Evolutionary conservation across 2,888 invertebrate species (phyloP), one percentile per base, ranked within the genome.

Genomic region (Gibbula magus): DNA sequence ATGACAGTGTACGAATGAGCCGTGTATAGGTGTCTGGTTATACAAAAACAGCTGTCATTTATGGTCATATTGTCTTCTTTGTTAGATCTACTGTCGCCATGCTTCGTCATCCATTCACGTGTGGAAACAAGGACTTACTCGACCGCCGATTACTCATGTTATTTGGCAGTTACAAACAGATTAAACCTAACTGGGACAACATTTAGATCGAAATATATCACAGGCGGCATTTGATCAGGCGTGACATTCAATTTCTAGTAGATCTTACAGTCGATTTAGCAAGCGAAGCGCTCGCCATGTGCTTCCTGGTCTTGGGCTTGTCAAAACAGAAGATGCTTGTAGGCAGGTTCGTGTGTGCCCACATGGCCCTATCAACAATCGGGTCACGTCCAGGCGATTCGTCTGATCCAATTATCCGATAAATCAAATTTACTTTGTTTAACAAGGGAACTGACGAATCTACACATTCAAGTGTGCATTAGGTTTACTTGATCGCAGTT

Each of bases 11-110:
- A 7, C 2, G 35, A 70, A 70, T n/a, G 13, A 70, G 70, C 20
- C 35, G 35, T 70, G 10, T 35, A 39, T 20, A 32, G 35, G 8
- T n/a, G 29, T 35, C 35, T 70, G 35, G 8, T 70, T 25, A 35
- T 70, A 35, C 20, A 70, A 70, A 70, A 70, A 70, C 70, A 29
- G 70, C 70, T 70, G 70, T 70, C 70, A 70, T 35, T 70, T 70
- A 35, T 39, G 39, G 70, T 70, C 70, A 70, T 45, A 45, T 70
- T 70, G 70, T 70, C 20, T 39, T 70, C 70, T 70, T 70, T 70
- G 70, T 70, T 70, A 61, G 61, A n/a, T 45, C 45, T 45, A 45
- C 45, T 61, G 70, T 70, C 70, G 70, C 70, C 70, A 70, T 70
- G 70, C 70, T 20, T 70, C 70, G 70, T 70, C 70, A 70, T 70